phyloP scores from a whole-genome alignment of 2,888 invertebrate genomes.

The Anaspis maculata region DNA sequence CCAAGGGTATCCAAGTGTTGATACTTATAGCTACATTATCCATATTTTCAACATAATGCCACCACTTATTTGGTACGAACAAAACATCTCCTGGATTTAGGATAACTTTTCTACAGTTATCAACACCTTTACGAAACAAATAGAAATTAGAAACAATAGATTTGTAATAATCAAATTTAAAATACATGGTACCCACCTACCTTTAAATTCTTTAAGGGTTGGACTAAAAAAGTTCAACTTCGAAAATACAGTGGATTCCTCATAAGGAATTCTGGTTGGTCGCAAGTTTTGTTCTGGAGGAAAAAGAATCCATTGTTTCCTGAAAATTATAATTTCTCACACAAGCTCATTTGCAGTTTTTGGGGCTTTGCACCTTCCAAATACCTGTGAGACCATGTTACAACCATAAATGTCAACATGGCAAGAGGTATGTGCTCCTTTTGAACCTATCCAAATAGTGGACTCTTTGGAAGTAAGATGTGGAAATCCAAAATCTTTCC shows the following conservation, averaged over 20 bases:
- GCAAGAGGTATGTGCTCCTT: conserved; percentile 85
- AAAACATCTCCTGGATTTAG: conserved; percentile 80
- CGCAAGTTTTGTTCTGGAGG: conserved; percentile 67
- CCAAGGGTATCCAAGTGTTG: conserved; percentile 67
- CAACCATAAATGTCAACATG: conserved; percentile 93
- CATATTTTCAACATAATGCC: conserved; percentile 95
- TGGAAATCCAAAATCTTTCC: conserved; percentile 64
- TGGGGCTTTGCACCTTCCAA: conserved; percentile 58
- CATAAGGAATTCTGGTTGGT: conserved; percentile 85
- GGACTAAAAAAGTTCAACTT: conserved; percentile 72
- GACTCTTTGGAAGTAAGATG: conserved; percentile 58
- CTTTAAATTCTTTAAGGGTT: conserved; percentile 42
- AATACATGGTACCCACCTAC: conserved; percentile 36
- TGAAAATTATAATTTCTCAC: conserved; percentile 30
- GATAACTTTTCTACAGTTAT: conserved; percentile 46
- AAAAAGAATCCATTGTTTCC: conserved; percentile 88
- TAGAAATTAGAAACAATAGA: too few relatives aligned
- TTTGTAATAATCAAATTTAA: too few relatives aligned
- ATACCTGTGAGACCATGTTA: conserved; percentile 83
- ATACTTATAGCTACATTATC: conserved; percentile 53
- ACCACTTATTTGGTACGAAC: conserved; percentile 87
- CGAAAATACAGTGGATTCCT: conserved; percentile 92
- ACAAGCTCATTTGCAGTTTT: conserved; percentile 2
- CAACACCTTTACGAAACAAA: conserved; percentile 24
- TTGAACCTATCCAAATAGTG: conserved; percentile 82